Base-by-base conservation (phyloP, 2,888 invertebrate species). In the Clepsis dumicolana region DNA sequence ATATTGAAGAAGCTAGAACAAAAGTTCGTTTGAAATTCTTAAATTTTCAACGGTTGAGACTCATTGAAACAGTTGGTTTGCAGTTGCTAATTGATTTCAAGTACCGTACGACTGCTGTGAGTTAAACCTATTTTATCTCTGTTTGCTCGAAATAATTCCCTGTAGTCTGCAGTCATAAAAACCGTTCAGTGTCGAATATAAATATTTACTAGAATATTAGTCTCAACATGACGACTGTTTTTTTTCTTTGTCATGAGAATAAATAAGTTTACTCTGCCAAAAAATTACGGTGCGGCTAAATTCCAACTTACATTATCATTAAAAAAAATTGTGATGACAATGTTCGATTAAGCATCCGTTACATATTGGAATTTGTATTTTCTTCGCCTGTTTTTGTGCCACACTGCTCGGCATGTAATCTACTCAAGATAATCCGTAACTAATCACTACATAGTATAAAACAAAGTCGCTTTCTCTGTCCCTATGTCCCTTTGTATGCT, bases 1-100 rank as follows among this genome's bases (percentile, higher is more conserved):
- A 84, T 81, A 72, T 90, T 92, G 64, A 85, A 74, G 63, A 76
- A 86, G 77, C 90, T 90, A 75, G 65, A 83, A 81, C 70, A 14
- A 10, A 38, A 48, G 7, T 27, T 18, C 16, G 29, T 16, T 4
- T 44, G 0, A 16, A 16, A 10, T n/a, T 41, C 38, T n/a, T 41
- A 0, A 10, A 35, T 2, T 12, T 10, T 35, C 32, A 54, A 24
- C 0, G 4, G 29, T 29, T n/a, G n/a, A n/a, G n/a, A n/a, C n/a
- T n/a, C n/a, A n/a, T n/a, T n/a, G n/a, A n/a, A n/a, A n/a, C n/a
- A n/a, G n/a, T n/a, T n/a, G n/a, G n/a, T 14, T 29, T 29, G 29
- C 29, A 14, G n/a, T 14, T 12, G 10, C 8, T 48, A 48, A 44
- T 48, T 41, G 38, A 41, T 59, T 35, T 8, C 25, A 59, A 25